phyloP scores from a whole-genome alignment of 2,797 vertebrate genomes.

The Danio aesculapii region DNA sequence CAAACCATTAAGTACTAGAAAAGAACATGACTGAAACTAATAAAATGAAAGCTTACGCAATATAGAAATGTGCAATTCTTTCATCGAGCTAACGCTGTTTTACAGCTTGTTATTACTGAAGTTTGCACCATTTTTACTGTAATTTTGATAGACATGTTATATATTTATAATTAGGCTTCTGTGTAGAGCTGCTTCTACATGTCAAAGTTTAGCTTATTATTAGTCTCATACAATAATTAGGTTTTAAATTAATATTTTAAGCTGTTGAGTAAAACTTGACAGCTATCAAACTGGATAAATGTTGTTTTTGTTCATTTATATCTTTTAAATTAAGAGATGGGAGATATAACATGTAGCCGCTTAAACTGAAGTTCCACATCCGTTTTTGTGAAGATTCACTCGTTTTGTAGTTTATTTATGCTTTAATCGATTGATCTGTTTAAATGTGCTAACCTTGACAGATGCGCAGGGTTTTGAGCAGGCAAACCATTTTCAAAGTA shows the following conservation, averaged over 20 bases:
- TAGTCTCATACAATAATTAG: not conserved
- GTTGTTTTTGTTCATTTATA: not conserved
- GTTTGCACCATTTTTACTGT: not conserved
- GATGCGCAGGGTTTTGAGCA: not conserved
- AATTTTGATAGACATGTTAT: not conserved
- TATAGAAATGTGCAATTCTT: not conserved
- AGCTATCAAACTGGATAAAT: not conserved
- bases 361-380: not conserved
- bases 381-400: no score
- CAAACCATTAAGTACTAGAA: not conserved
- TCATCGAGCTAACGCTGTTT: not conserved
- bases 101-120: not conserved
- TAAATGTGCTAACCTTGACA: conserved; percentile 16
- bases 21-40: not conserved
- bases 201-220: not conserved
- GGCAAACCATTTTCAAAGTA: not conserved
- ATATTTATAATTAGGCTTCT: not conserved
- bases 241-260: conserved; percentile 2
- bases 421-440: not conserved
- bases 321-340: not conserved
- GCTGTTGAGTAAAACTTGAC: not conserved
- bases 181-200: not conserved
- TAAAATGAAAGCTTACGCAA: not conserved
- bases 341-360: not conserved
- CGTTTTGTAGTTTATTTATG: not conserved